Conservation (phyloP, 30 jellyfish, hydroid and myxozoan species). For the Phacellophora camtschatica region DNA sequence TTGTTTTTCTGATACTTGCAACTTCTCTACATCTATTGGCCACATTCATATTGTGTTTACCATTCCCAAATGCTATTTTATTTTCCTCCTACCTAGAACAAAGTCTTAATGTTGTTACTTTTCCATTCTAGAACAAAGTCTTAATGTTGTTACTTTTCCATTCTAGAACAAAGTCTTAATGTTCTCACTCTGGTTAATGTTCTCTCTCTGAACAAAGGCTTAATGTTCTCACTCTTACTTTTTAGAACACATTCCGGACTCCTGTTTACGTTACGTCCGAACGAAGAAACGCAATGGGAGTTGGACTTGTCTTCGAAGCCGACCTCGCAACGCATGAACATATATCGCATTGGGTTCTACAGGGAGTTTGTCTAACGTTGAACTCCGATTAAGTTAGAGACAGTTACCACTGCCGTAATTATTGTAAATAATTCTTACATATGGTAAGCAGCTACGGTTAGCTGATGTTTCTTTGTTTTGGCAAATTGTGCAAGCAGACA, state of each 20-base stretch:
- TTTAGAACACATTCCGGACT: conserved; percentile 87
- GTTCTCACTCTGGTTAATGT: no score
- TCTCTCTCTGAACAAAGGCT: background rate
- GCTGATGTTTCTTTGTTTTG: background rate
- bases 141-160: no score
- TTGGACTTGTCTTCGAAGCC: conserved; percentile 96
- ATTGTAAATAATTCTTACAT: background rate
- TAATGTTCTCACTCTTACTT: background rate
- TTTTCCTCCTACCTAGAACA: no score
- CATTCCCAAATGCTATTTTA: no score
- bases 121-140: no score
- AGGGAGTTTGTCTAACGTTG: conserved; percentile 92
- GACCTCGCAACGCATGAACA: conserved; percentile 93
- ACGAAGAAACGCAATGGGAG: conserved; percentile 98
- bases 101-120: no score
- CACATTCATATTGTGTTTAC: no score
- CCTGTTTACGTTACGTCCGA: conserved; percentile 98
- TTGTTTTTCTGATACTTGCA: no score
- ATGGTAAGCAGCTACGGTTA: background rate
- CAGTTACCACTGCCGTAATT: background rate
- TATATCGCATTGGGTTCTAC: conserved; percentile 95
- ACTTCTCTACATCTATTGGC: no score
- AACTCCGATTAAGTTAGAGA: conserved; percentile 71
- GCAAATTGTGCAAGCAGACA: no score
- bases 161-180: no score